Evolutionary conservation across 30 jellyfish, hydroid and myxozoan species (phyloP).

Genomic region (Nemopilema nomurai): DNA sequence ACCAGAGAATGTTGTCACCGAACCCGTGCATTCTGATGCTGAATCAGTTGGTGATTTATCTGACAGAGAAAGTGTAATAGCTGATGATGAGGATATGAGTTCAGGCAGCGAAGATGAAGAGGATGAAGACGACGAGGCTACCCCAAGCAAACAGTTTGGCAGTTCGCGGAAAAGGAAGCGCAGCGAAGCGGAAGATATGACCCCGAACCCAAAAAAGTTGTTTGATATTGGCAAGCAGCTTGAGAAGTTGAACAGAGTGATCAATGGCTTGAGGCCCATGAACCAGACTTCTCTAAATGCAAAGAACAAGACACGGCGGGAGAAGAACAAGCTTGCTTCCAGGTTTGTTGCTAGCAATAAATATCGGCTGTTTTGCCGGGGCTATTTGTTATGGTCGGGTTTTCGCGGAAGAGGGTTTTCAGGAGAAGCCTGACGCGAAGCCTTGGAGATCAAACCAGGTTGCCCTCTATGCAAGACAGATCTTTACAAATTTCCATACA

Average conservation of each 20-base stretch:
- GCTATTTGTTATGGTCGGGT: background rate
- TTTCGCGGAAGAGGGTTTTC: too few relatives aligned
- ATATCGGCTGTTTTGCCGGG: too few relatives aligned
- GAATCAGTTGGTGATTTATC: slow-evolving; percentile 29
- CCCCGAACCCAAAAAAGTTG: slow-evolving; percentile 76
- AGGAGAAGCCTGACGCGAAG: too few relatives aligned
- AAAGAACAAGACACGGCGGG: slow-evolving; percentile 73
- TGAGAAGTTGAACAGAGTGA: slow-evolving; percentile 70
- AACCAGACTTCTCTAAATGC: slow-evolving; percentile 58
- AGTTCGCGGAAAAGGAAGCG: slow-evolving; percentile 59
- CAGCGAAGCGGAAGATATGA: slow-evolving; percentile 89
- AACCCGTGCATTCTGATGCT: slow-evolving; percentile 20
- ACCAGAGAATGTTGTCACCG: slow-evolving; percentile 8
- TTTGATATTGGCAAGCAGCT: slow-evolving; percentile 78
- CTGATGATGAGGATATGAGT: slow-evolving; percentile 38
- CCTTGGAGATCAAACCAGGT: too few relatives aligned
- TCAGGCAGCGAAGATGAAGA: slow-evolving; percentile 59
- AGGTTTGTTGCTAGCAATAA: slow-evolving; percentile 38
- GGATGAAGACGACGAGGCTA: slow-evolving; percentile 63
- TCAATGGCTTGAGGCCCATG: slow-evolving; percentile 71
- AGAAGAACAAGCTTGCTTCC: slow-evolving; percentile 86
- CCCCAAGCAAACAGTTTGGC: slow-evolving; percentile 26
- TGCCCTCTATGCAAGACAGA: too few relatives aligned
- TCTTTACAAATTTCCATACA: too few relatives aligned
- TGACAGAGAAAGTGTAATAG: slow-evolving; percentile 59